Base-by-base conservation (phyloP, 1,140 invertebrate genomes). In the Phortica variegata region DNA sequence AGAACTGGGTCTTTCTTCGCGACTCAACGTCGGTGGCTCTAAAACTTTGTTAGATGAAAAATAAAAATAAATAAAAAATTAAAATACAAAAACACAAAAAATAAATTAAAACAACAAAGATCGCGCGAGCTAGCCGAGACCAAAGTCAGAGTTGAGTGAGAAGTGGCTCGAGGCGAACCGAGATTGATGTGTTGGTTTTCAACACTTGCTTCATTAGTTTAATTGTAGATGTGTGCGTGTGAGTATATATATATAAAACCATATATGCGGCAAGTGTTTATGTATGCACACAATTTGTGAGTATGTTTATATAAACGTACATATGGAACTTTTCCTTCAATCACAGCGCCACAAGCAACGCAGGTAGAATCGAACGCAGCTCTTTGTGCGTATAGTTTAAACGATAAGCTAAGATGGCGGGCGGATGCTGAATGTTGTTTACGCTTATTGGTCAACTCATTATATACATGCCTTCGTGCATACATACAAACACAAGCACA, bases 371-470 rank as follows among this genome's bases (percentile, higher is more conserved):
- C n/a, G n/a, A n/a, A n/a, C n/a, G n/a, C n/a, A n/a, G n/a, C n/a
- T n/a, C n/a, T n/a, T n/a, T n/a, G n/a, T 60, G 58, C 58, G 58
- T 60, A 52, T 36, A 51, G 49, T 66, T 66, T 68, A 63, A 68
- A 53, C 54, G 44, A 46, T 50, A 44, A 41, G 54, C 56, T 68
- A 68, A 68, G 63, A 68, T 68, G 63, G 63, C 63, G 63, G 43
- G 57, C 65, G 63, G 63, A 68, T 68, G 63, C 63, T 68, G 63
- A 29, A 29, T 26, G 57, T 60, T 63, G 63, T 68, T 68, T 68
- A 68, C 69, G 63, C 63, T 68, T 68, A 68, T 68, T 68, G 63
- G 63, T 63, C 63, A 68, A 57, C 56, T 51, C 51, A 59, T 66
- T 55, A 54, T 52, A 53, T 13, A 34, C 43, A 19, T 23, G 12